phyloP scores from a whole-genome alignment of 2,888 invertebrate species.

The Agrochola macilenta region DNA sequence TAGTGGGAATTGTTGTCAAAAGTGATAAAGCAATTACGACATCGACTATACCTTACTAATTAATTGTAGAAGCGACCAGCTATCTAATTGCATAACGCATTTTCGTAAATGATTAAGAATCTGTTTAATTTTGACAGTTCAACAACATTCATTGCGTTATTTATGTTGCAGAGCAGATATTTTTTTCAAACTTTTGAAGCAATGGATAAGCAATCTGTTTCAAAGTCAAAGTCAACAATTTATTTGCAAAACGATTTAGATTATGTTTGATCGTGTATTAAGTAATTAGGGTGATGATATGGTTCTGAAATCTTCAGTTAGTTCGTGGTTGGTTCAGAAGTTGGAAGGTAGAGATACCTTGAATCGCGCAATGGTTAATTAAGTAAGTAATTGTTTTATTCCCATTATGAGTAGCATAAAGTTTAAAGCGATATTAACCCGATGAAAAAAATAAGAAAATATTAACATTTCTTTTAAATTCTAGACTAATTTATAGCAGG shows the following conservation, averaged over 20 bases:
- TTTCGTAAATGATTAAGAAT: no score
- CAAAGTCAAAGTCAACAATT: no score
- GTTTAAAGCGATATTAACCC: slow-evolving; percentile 1
- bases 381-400: slow-evolving; percentile 3
- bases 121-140: no score
- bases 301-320: not conserved
- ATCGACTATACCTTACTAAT: not conserved
- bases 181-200: no score
- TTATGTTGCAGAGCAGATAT: no score
- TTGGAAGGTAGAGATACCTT: not conserved
- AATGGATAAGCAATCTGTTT: no score
- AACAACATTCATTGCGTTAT: no score
- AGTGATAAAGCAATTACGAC: not conserved
- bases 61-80: not conserved
- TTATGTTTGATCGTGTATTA: no score
- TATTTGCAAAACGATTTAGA: no score
- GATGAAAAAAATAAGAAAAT: not conserved
- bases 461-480: slow-evolving; percentile 17
- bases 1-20: not conserved
- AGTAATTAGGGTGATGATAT: no score
- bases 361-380: not conserved
- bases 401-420: not conserved
- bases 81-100: no score
- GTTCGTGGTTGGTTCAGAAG: not conserved
- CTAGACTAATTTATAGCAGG: not conserved